Evolutionary conservation across 2,113 vertebrate species (phyloP).

Genomic region (Melanerpes formicivorus): DNA sequence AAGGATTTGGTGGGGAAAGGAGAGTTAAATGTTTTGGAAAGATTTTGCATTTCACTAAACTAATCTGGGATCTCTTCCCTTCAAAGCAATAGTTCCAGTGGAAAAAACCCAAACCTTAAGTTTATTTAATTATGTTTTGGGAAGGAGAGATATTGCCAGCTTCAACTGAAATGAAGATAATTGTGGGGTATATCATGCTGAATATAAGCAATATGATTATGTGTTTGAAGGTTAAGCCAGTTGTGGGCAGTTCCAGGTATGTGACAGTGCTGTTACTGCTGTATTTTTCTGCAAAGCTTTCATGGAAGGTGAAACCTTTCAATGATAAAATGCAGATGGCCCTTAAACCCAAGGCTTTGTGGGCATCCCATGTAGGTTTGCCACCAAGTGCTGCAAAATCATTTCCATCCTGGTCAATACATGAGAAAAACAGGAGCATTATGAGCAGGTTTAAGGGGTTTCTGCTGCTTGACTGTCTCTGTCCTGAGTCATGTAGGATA

Average conservation of each 20-base stretch:
- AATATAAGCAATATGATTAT: not conserved
- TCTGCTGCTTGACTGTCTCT: not conserved
- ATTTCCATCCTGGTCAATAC: not conserved
- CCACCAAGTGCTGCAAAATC: not conserved
- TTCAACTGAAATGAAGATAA: not conserved
- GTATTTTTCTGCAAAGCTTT: not conserved
- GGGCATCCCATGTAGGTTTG: not conserved
- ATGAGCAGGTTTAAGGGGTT: not conserved
- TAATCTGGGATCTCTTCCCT: not conserved
- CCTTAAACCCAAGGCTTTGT: not conserved
- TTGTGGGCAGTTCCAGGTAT: not conserved
- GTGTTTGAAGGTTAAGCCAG: not conserved
- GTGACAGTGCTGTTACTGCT: not conserved
- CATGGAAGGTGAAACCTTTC: not conserved
- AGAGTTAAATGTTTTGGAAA: not conserved
- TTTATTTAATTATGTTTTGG: not conserved
- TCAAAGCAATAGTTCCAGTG: not conserved
- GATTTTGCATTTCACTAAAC: not conserved
- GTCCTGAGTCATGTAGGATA: rapidly evolving
- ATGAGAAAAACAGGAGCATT: not conserved
- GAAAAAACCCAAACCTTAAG: not conserved
- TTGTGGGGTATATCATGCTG: not conserved
- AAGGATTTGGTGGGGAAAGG: not conserved
- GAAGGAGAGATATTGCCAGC: not conserved
- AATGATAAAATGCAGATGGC: not conserved